Percentiles rank a stretch among this genome's conserved stretches.
Evolutionary conservation across 37 sponge, comb jelly and placozoan genomes (phyloP).

Genomic region (Aphrocallistes beatrix): DNA sequence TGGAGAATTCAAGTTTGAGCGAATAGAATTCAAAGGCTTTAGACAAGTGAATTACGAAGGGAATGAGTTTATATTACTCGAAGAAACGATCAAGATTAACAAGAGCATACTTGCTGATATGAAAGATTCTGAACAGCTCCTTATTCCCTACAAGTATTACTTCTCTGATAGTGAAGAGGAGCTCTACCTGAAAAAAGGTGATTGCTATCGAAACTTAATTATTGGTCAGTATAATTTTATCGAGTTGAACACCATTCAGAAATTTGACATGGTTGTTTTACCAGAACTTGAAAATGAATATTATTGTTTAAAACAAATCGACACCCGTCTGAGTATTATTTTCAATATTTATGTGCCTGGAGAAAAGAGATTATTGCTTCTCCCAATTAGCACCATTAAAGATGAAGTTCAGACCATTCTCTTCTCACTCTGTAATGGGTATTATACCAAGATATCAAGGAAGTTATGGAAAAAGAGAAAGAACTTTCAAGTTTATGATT

Average conservation of each 20-base stretch:
- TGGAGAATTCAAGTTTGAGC: neutral
- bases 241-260: neutral
- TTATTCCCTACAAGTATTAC: conserved; percentile 4
- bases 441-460: too few relatives aligned
- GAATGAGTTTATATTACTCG: neutral
- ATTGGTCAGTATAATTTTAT: neutral
- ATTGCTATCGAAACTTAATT: neutral
- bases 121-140: neutral
- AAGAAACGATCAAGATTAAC: neutral
- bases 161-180: neutral
- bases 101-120: neutral
- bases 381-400: neutral
- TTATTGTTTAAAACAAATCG: neutral
- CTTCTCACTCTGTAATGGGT: neutral
- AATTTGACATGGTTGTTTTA: neutral
- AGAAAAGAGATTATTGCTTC: neutral
- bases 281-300: too few relatives aligned
- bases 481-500: too few relatives aligned
- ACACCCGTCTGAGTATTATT: neutral
- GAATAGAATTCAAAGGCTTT: neutral
- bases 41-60: neutral
- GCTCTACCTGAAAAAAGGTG: neutral
- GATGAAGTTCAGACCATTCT: neutral
- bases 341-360: neutral
- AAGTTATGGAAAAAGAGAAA: too few relatives aligned